A percentile compares a stretch with the other conserved stretches of the same genome.
Evolutionary conservation across 2,113 vertebrate genomes (phyloP).

Genomic region (Cynopterus brachyotis): DNA sequence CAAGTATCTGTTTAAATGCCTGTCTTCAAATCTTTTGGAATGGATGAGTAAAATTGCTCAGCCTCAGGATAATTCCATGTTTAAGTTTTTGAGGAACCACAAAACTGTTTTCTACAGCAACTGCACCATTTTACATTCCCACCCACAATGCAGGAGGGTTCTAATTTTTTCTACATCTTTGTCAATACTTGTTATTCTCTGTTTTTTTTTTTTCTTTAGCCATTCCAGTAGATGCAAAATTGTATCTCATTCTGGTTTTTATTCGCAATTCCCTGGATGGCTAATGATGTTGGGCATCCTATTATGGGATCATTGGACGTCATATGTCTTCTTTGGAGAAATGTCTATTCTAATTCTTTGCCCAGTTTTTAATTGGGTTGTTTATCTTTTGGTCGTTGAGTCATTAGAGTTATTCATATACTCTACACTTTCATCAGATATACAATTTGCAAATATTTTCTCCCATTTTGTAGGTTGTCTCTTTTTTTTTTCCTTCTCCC

Average conservation of each 20-base stretch:
- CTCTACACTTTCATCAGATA: neutral
- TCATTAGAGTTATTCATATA: neutral
- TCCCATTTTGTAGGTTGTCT: neutral
- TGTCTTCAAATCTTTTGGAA: neutral
- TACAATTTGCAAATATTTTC: neutral
- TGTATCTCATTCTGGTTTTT: neutral
- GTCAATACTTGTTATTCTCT: neutral
- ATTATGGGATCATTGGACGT: neutral
- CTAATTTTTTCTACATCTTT: neutral
- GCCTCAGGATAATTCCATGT: neutral
- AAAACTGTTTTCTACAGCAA: neutral
- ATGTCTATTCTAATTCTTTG: neutral
- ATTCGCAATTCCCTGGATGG: neutral
- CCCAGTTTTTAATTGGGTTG: neutral
- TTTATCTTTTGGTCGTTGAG: neutral
- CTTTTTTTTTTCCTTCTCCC: neutral
- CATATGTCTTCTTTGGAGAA: neutral
- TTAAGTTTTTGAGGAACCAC: neutral
- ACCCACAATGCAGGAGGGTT: neutral
- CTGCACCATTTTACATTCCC: neutral
- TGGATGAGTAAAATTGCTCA: neutral
- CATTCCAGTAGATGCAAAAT: neutral
- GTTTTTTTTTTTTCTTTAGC: neutral
- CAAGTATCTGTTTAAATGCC: neutral
- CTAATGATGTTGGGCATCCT: neutral